These are phyloP conservation scores for Numenius phaeopus DNA, from an alignment of 2,797 vertebrate genomes.

Conservation along the genomic window DNA sequence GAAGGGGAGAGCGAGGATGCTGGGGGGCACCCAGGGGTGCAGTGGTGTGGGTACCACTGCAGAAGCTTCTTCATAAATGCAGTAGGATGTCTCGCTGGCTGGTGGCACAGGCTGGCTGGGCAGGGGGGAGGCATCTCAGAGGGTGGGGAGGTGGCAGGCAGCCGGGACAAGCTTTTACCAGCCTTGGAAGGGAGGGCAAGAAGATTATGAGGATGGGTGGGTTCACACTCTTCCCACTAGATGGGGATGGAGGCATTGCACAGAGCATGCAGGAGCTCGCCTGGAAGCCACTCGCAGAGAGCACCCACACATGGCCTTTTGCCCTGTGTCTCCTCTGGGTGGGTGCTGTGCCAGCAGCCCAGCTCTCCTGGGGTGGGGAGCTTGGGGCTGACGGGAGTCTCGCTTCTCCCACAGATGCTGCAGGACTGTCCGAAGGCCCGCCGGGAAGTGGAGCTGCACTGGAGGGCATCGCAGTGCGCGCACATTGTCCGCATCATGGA, in stretches of 20 bases:
- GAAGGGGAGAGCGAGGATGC: rapidly evolving
- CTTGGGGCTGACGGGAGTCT: neutral
- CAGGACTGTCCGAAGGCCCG: constrained; percentile 96
- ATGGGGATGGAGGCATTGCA: constrained; percentile 38
- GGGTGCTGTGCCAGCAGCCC: neutral
- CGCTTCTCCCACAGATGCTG: constrained; percentile 85
- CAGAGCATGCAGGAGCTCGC: rapidly evolving
- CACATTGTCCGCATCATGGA: constrained; percentile 96
- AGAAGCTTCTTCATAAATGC: rapidly evolving
- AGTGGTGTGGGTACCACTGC: rapidly evolving
- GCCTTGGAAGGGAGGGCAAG: neutral
- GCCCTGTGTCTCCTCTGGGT: rapidly evolving
- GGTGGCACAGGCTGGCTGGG: neutral
- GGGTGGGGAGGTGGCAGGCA: neutral
- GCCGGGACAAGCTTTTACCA: neutral
- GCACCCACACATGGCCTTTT: rapidly evolving
- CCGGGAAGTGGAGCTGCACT: constrained; percentile 95
- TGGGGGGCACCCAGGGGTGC: neutral
- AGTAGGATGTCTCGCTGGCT: too few species aligned
- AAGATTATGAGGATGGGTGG: rapidly evolving
- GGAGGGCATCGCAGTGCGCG: constrained; percentile 92
- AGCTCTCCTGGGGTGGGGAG: rapidly evolving
- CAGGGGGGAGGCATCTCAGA: rapidly evolving
- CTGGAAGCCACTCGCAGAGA: rapidly evolving
- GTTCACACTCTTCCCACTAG: constrained; percentile 15